Conservation (phyloP, 2,797 vertebrate species). For the Pithecia hirsuta region DNA sequence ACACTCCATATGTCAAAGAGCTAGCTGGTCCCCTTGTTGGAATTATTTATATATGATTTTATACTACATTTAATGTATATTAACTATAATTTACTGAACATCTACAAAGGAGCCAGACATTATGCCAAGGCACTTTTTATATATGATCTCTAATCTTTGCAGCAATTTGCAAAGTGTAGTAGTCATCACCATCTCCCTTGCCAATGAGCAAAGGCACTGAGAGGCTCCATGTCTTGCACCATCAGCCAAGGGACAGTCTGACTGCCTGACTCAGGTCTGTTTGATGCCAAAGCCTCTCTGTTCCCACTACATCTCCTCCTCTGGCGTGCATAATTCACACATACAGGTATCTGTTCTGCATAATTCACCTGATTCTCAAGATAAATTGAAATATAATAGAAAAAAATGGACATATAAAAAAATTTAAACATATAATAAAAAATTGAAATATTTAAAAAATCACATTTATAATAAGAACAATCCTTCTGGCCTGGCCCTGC, state of each 20-base stretch:
- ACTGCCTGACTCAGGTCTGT: neutral
- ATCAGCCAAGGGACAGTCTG: neutral
- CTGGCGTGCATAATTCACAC: neutral
- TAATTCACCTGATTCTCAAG: neutral
- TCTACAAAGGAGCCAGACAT: neutral
- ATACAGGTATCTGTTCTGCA: neutral
- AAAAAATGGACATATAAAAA: neutral
- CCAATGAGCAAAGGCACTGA: neutral
- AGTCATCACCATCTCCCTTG: neutral
- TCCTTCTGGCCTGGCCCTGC: neutral
- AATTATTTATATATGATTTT: neutral
- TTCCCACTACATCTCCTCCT: neutral
- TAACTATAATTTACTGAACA: neutral
- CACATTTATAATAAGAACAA: neutral
- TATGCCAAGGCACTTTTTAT: neutral
- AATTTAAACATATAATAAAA: too few relatives aligned
- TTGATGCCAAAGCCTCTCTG: neutral
- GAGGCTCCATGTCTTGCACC: accelerated
- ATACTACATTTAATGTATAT: neutral
- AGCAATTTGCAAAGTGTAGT: neutral
- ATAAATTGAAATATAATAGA: neutral
- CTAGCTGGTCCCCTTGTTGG: neutral
- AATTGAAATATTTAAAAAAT: neutral
- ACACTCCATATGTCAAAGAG: neutral
- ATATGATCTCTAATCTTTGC: neutral